Conservation (phyloP, 2,797 vertebrate species). For the Eospalax fontanierii region DNA sequence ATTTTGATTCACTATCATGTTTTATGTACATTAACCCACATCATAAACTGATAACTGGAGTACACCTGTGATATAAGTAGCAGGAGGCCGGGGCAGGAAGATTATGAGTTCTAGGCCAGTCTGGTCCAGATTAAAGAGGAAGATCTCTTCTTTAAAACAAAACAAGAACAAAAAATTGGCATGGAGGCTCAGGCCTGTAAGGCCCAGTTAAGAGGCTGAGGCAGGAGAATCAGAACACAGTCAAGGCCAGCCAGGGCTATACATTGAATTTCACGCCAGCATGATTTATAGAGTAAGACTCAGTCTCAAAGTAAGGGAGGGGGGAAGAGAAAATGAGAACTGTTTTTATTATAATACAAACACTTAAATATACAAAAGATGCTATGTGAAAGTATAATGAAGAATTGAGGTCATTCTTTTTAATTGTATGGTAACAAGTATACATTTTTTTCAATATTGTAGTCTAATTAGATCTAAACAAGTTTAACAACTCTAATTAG, state of each 20-base stretch:
- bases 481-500: slow-evolving; percentile 25
- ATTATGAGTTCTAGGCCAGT: background rate
- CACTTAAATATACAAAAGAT: slow-evolving; percentile 7
- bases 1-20: background rate
- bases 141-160: background rate
- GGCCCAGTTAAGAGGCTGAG: background rate
- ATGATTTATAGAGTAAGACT: background rate
- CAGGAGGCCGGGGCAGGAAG: background rate
- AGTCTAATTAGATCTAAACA: slow-evolving; percentile 32
- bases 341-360: background rate
- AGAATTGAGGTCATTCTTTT: slow-evolving; percentile 15
- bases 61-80: background rate
- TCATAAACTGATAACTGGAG: background rate
- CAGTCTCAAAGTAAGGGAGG: background rate
- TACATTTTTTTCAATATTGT: slow-evolving; percentile 48
- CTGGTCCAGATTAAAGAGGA: background rate
- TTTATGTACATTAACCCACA: slow-evolving; percentile 42
- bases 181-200: background rate
- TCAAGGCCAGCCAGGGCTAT: background rate
- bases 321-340: background rate
- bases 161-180: background rate
- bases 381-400: background rate
- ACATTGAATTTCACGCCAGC: too few species aligned
- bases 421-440: background rate
- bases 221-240: background rate